Base-by-base conservation (phyloP, 23 tunicate species). In the Trididemnum miniatum region DNA sequence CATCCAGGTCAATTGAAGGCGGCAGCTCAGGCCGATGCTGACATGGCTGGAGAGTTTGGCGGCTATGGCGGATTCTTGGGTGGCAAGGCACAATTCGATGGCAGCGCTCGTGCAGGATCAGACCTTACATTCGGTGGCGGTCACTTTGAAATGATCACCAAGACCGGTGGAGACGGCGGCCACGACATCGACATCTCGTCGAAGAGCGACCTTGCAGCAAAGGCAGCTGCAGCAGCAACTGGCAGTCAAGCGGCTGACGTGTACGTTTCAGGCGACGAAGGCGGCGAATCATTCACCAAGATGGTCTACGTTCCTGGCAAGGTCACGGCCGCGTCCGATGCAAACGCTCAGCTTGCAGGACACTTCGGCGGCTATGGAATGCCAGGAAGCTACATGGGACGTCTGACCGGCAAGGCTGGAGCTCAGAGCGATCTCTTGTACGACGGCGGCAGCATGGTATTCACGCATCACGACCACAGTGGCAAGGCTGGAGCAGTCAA, bases 171-270 rank as follows among this genome's bases (percentile, higher is more conserved):
- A 33, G 75, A 33, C 3, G 37, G 38, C 32, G 75, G 75, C 22
- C 5, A 12, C 7, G n/a, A 31, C 15, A 22, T 67, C 18, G 75
- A 67, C 75, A 2, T 67, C 25, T 67, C 75, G 38, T 7, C 75
- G 7, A 33, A 67, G 75, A 32, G 38, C 38, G 75, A 33, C n/a
- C 75, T 31, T 31, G 37, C 75, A 32, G 75, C 75, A 7, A 33
- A 33, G 37, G 75, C 75, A 12, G 75, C 3, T n/a, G 75, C 75
- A 31, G 38, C 18, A 31, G 75, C 75, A 67, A 67, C 38, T 38
- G 75, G 75, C 75, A 67, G 75, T 24, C 75, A 67, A 7, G 75
- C 7, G 4, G 75, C 75, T 4, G 75, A 67, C 37, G 75, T 67
- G 2, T 30, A 30, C 7, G 75, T 67, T 5, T 20, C 18, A 12